phyloP scores from a whole-genome alignment of 2,888 invertebrate genomes.

The Caenorhabditis sp. region DNA sequence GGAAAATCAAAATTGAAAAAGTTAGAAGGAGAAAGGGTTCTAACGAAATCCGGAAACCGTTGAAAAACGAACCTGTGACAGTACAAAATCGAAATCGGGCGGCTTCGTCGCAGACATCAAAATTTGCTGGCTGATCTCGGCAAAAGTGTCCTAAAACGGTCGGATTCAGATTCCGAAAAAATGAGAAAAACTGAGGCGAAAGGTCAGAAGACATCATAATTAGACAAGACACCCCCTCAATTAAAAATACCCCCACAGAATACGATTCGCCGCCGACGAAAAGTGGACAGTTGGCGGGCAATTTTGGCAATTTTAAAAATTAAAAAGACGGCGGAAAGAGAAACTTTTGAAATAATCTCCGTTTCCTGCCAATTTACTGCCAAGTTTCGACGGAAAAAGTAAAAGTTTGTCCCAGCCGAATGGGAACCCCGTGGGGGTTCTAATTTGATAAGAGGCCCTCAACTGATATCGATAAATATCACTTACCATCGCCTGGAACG shows the following conservation, averaged over 20 bases:
- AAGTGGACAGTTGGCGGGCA: background rate
- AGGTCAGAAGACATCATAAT: conserved; percentile 18
- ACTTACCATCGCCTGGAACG: conserved; percentile 66
- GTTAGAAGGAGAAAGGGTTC: no score
- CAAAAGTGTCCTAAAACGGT: conserved; percentile 65
- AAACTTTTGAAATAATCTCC: background rate
- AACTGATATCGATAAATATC: background rate
- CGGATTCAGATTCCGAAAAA: no score
- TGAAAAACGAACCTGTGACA: conserved; percentile 66
- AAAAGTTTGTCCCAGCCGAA: conserved; percentile 18
- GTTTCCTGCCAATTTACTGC: no score
- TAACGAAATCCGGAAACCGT: no score
- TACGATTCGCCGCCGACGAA: conserved; percentile 2
- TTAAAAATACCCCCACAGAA: background rate
- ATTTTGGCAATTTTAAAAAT: background rate
- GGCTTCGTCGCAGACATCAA: conserved; percentile 65
- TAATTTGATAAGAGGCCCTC: conserved; percentile 31
- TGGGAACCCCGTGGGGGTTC: background rate
- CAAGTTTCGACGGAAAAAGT: conserved; percentile 30
- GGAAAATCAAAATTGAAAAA: no score
- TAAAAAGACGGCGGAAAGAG: background rate
- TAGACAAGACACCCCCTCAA: background rate
- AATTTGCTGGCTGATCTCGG: conserved; percentile 69
- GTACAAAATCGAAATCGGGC: conserved; percentile 70
- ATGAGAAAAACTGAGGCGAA: no score